Evolutionary conservation across 2,888 invertebrate genomes (phyloP).

Genomic region (Allacma fusca): DNA sequence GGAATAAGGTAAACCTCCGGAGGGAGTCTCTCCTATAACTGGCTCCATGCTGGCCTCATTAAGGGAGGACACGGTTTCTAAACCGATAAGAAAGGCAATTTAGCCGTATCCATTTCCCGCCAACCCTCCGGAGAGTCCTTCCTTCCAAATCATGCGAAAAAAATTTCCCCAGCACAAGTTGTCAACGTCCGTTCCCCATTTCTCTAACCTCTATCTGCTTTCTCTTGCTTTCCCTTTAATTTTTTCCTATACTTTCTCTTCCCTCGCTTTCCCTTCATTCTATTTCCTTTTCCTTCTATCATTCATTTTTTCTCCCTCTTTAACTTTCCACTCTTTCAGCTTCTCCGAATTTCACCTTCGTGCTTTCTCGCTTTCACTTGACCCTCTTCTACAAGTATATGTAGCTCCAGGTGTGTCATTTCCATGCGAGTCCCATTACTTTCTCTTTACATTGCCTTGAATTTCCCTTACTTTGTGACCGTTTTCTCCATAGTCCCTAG

Average conservation of each 20-base stretch:
- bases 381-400: not conserved
- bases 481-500: no score
- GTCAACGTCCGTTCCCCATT: constrained; percentile 44
- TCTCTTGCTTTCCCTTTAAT: not conserved
- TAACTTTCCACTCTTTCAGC: not conserved
- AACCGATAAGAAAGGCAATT: constrained; percentile 50
- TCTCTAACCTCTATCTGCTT: not conserved
- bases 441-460: no score
- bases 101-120: constrained; percentile 47
- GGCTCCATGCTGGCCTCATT: constrained; percentile 40
- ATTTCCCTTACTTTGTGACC: no score
- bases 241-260: not conserved
- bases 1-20: constrained; percentile 23
- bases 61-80: constrained; percentile 43
- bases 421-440: no score
- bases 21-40: constrained; percentile 24
- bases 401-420: no score
- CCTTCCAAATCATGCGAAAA: constrained; percentile 48
- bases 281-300: not conserved
- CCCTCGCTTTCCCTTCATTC: not conserved
- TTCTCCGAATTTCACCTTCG: not conserved
- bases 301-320: not conserved
- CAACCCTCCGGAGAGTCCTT: constrained; percentile 46
- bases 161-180: constrained; percentile 41
- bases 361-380: not conserved